Base-by-base conservation (phyloP, 1,140 invertebrate genomes). In the Neodiprion fabricii region DNA sequence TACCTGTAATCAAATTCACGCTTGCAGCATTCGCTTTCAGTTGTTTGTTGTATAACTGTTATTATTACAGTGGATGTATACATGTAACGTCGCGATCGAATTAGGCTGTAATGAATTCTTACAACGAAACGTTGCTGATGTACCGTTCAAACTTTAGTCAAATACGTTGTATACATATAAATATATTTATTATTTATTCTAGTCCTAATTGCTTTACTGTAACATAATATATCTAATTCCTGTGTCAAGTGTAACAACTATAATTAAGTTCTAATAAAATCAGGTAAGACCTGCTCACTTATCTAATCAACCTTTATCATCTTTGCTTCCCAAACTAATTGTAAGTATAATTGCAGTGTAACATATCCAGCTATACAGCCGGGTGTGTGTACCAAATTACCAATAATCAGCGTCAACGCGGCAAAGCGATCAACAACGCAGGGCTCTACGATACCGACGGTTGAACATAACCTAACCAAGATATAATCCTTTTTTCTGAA, bases 261-360 rank as follows among this genome's bases (percentile, higher is more conserved):
- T 40, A 82, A 82, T 82, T 80, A 80, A 82, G 81, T 82, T 82
- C 76, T 82, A 82, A 82, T 82, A 82, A 82, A 81, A 81, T 81
- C 80, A 78, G 80, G 75, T 75, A 81, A 79, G 71, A 81, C 79
- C 49, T 66, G 21, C n/a, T 48, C 48, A 23, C 48, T 71, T 28
- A 71, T 79, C 73, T 79, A 76, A 74, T 75, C 72, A 73, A 61
- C 53, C 5, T 5, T 17, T 61, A 61, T 61, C 11, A 61, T 61
- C n/a, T 40, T 40, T 40, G 28, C 28, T 40, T 40, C 28, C 28
- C 28, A 40, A 40, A 40, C 28, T 40, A 21, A 21, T 21, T 21
- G 17, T 21, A 40, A 5, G 2, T 40, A 40, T n/a, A 8, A 12
- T 61, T 61, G 1, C 8, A 11, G 1, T 61, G 11, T 61, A 12